These are phyloP conservation scores for Balanococcus diminutus DNA, from an alignment of 2,888 invertebrate species.

Conservation along the genomic window DNA sequence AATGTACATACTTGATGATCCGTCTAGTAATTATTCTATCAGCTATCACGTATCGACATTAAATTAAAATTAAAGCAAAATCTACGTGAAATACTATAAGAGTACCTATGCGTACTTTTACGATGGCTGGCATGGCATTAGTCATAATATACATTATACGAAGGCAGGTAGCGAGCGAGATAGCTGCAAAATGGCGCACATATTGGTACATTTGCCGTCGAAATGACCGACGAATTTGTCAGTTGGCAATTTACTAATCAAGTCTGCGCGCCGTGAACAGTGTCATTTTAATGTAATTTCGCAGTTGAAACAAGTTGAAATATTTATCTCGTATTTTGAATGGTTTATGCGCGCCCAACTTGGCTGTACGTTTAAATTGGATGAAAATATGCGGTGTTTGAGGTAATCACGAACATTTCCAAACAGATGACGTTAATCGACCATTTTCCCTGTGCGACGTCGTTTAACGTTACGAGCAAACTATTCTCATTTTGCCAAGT, in stretches of 20 bases:
- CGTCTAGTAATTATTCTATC: no score
- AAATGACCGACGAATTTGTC: not conserved
- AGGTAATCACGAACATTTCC: conserved; percentile 8
- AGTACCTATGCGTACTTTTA: not conserved
- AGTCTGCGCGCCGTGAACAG: not conserved
- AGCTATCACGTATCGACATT: not conserved
- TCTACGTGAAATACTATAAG: not conserved
- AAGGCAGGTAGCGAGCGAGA: not conserved
- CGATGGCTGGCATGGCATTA: not conserved
- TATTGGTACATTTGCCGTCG: not conserved
- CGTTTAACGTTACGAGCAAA: not conserved
- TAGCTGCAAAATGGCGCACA: not conserved
- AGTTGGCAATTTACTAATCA: conserved; percentile 22
- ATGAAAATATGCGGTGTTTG: conserved; percentile 8
- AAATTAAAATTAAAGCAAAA: not conserved
- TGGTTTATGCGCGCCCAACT: not conserved
- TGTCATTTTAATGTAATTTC: conserved; percentile 22
- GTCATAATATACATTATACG: no score
- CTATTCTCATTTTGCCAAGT: not conserved
- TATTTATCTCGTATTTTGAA: conserved; percentile 22
- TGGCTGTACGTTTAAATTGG: not conserved
- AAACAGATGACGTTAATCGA: conserved; percentile 17
- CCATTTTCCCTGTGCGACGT: not conserved
- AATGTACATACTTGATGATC: no score
- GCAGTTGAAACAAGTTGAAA: not conserved